Base-by-base conservation (phyloP, 35 echinoderm and acorn worm species). In the Ophioderma brevispina region DNA sequence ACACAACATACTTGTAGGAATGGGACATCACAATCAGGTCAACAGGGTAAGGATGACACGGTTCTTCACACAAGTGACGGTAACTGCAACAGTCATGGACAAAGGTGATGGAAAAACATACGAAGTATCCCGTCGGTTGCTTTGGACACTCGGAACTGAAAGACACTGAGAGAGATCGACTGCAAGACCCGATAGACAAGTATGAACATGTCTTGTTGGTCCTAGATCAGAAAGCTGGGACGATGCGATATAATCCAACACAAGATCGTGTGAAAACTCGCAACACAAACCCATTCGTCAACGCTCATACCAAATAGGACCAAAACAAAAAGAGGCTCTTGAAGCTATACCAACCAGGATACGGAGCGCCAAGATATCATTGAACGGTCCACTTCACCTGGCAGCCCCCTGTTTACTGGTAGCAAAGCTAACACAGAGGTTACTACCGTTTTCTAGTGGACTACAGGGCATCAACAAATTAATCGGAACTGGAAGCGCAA, bases 401-500 rank as follows among this genome's bases (percentile, higher is more conserved):
- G 81, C 39, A 1, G 43, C 38, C 23, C 81, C 81, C 2, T 70
- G 59, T 0, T 11, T 83, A 23, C 11, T 83, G 3, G 38, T 83
- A 13, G 59, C 59, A 70, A 70, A 70, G 10, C 17, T 2, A 70
- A 70, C 59, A 70, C 23, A 70, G n/a, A 25, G 59, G 59, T n/a
- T n/a, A n/a, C 5, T 87, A 78, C 41, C 85, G 83, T 64, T 85
- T 85, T 37, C 31, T 85, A 17, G 83, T 85, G 32, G 83, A 85
- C 41, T 85, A 34, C 83, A 52, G 31, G 83, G 49, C 13, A 85
- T 85, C 34, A 85, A 85, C 64, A 31, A 85, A 64, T 55, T 85
- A 33, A 85, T 85, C 33, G 49, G n/a, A 59, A 13, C 23, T 85
- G 32, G 83, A 85, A 5, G 83, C 83, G 11, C 15, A 59, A 5